Conservation (phyloP, 2,888 invertebrate species). For the Lasius platythorax region DNA sequence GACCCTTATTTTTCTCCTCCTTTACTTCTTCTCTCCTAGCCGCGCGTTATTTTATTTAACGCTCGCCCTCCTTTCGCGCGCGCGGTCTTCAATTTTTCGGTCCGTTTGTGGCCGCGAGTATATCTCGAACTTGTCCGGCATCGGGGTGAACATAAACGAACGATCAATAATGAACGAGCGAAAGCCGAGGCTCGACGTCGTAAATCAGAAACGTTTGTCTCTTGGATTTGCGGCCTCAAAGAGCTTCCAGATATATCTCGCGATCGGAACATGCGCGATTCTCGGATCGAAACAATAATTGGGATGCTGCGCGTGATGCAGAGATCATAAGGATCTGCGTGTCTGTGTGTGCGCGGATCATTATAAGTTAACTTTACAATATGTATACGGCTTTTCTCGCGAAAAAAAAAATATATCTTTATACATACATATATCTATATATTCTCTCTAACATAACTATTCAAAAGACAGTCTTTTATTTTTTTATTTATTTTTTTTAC, state of each 20-base stretch:
- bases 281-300: constrained; percentile 7
- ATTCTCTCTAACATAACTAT: no score
- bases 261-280: background rate
- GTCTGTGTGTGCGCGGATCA: background rate
- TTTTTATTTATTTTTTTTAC: background rate
- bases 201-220: constrained; percentile 58
- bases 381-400: background rate
- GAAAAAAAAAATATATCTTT: background rate
- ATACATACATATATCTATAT: background rate
- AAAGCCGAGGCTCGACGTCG: constrained; percentile 46
- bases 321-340: background rate
- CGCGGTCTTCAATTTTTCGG: constrained; percentile 49
- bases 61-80: constrained; percentile 44
- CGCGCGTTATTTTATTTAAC: constrained; percentile 42
- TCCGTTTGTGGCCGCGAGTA: constrained; percentile 51
- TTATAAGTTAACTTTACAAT: background rate
- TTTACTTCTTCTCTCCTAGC: constrained; percentile 36
- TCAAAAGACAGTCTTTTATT: background rate
- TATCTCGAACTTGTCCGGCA: constrained; percentile 56
- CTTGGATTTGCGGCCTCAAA: constrained; percentile 50
- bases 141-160: constrained; percentile 54
- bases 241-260: constrained; percentile 36
- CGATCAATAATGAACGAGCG: constrained; percentile 51
- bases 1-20: constrained; percentile 55
- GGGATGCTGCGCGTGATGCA: background rate